Evolutionary conservation across 2,797 vertebrate species (phyloP), one percentile per base, ranked within the genome.

Genomic region (Chelon labrosus): DNA sequence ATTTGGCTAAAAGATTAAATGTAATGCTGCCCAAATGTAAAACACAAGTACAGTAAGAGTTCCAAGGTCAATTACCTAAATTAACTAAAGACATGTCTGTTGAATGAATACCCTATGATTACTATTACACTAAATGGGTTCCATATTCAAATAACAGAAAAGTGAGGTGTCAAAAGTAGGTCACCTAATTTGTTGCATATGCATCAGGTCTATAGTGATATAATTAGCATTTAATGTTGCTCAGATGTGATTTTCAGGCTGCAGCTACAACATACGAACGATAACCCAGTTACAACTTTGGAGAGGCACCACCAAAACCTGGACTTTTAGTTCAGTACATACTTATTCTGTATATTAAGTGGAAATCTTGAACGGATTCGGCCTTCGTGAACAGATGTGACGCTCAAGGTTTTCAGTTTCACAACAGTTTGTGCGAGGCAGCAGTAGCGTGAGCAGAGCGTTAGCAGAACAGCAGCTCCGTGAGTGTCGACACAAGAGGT

Each of bases 111-210:
- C 44, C 9, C 2, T 50, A 20, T 50, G 9, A 22, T 14, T 50
- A 12, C 11, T 50, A 20, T 22, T 50, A 20, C 5, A 22, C 4
- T 50, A 19, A 49, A 50, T 50, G 20, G 10, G 47, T 49, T 20
- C 19, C 47, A 50, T 50, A 50, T 13, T 50, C 49, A 50, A 20
- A 50, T 5, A 22, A 50, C 47, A 11, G 47, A 46, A 46, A 46
- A n/a, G 44, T 19, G 46, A 9, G 44, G 16, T 47, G 47, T 49
- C 19, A 50, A 22, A 50, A 50, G n/a, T 44, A 44, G 42, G 42
- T 49, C 47, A 49, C 44, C 62, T 53, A 52, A 53, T 67, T 47
- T 56, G 42, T 56, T 46, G 44, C 51, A 27, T 17, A 27, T 35
- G 27, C 27, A 55, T 55, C 61, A 52, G 16, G 41, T 64, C 41